A percentile compares a stretch with the other conserved stretches of the same genome.
These are phyloP conservation scores for Sebastes matsubarae DNA, from an alignment of 2,797 vertebrate species.

Conservation along the genomic window DNA sequence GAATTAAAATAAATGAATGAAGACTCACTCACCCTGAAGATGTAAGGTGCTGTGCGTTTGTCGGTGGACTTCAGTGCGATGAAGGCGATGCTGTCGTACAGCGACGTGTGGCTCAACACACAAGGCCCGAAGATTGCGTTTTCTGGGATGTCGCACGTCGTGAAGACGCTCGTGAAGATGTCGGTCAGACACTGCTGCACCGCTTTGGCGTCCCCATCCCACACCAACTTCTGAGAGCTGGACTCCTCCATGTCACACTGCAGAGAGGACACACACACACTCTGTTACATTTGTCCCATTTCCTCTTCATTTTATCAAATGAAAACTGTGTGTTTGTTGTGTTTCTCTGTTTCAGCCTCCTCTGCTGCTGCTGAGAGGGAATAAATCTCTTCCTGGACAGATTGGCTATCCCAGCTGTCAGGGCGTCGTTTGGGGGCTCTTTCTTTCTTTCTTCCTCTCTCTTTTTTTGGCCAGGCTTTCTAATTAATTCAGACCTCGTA, in stretches of 20 bases:
- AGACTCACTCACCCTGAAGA: conserved; percentile 88
- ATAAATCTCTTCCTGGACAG: conserved; percentile 58
- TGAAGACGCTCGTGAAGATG: conserved; percentile 98
- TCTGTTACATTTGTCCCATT: no score
- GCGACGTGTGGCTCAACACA: conserved; percentile 94
- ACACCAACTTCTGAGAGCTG: conserved; percentile 87
- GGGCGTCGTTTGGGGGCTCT: conserved; percentile 43
- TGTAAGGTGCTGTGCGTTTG: conserved; percentile 96
- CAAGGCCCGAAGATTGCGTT: conserved; percentile 97
- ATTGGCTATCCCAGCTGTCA: conserved; percentile 65
- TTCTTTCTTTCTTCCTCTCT: not conserved
- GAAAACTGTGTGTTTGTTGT: not conserved
- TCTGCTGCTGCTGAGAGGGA: conserved; percentile 16
- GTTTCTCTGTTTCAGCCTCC: not conserved
- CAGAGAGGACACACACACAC: not conserved
- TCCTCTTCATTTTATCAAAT: no score
- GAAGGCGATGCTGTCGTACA: conserved; percentile 99
- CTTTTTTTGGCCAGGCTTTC: conserved; percentile 19
- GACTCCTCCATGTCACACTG: conserved; percentile 88
- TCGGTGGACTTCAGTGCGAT: conserved; percentile 96
- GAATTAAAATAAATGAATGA: not conserved
- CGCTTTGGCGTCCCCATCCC: conserved; percentile 95
- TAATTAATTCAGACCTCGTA: conserved; percentile 65
- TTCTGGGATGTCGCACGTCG: conserved; percentile 96
- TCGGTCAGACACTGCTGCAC: conserved; percentile 98